Evolutionary conservation across 2,888 invertebrate genomes (phyloP), one percentile per base, ranked within the genome.

Genomic region (Caradrina kadenii): DNA sequence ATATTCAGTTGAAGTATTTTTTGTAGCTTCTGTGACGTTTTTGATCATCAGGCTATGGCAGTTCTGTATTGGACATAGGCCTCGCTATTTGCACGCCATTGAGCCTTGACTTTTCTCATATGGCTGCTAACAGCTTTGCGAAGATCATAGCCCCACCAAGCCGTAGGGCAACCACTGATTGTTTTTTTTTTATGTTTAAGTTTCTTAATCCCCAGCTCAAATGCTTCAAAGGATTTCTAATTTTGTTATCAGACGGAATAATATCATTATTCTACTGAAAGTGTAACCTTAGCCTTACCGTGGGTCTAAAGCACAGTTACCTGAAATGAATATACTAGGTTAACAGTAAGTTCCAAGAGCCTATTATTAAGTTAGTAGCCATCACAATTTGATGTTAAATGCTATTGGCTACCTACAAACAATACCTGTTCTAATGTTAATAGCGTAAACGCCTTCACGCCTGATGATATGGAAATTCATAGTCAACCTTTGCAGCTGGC

Each of bases 361-460:
- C 45, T 48, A 72, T 71, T 22, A 69, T 49, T 17, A 17, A 19
- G 48, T 65, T 45, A 64, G 17, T 49, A 31, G 65, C 42, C 19
- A 70, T 70, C 49, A 65, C 15, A 19, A 19, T 55, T 70, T 64
- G 31, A 70, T 55, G 54, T 49, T 54, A 7, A 54, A 64, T 48
- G 7, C n/a, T 31, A 54, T 35, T 72, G 53, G 15, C 35, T n/a
- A n/a, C 10, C 48, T 26, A 48, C 53, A 69, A 62, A 72, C 8
- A 19, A 35, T 22, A 55, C 21, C 48, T 2, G 42, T 63, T 73
- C 52, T n/a, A 31, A n/a, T 63, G 15, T 15, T 3, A 10, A 17
- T 13, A 45, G 35, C 19, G 8, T 53, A 10, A 19, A 45, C 42
- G 4, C 17, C n/a, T 42, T 5, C 17, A 54, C 17, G 7, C 4